These are phyloP conservation scores for Pagetopsis macropterus DNA, from an alignment of 2,797 vertebrate genomes.

Conservation along the genomic window DNA sequence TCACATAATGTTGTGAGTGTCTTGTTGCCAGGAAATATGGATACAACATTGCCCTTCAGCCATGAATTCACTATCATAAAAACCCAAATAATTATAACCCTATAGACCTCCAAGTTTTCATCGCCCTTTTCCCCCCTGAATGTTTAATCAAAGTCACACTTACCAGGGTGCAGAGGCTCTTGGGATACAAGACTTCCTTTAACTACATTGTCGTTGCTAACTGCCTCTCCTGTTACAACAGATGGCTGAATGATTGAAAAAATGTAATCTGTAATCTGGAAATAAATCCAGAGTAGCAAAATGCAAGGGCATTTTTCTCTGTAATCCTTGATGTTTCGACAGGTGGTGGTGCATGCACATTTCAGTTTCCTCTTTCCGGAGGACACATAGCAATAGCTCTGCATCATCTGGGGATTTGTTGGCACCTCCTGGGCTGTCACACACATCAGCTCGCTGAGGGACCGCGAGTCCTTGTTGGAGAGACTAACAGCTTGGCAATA, in stretches of 20 bases:
- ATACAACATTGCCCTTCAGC: not conserved
- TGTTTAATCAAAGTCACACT: conserved; percentile 3
- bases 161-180: not conserved
- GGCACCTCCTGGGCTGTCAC: conserved; percentile 39
- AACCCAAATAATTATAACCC: not conserved
- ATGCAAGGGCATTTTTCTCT: not conserved
- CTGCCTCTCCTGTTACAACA: conserved; percentile 9
- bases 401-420: conserved; percentile 26
- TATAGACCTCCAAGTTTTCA: not conserved
- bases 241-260: conserved; percentile 33
- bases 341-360: conserved; percentile 26
- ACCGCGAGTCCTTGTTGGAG: not conserved
- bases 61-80: not conserved
- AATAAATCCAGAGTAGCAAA: conserved; percentile 31
- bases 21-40: conserved; percentile 1
- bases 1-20: not conserved
- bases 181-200: conserved; percentile 11
- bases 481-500: conserved; percentile 2
- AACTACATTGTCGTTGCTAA: conserved; percentile 29
- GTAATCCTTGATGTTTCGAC: conserved; percentile 28
- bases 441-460: conserved; percentile 16
- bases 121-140: not conserved
- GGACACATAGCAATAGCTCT: conserved; percentile 7
- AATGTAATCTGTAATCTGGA: conserved; percentile 3
- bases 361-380: not conserved